These are phyloP conservation scores for Omphaloscelis lunosa DNA, from an alignment of 2,888 invertebrate species.

Conservation along the genomic window DNA sequence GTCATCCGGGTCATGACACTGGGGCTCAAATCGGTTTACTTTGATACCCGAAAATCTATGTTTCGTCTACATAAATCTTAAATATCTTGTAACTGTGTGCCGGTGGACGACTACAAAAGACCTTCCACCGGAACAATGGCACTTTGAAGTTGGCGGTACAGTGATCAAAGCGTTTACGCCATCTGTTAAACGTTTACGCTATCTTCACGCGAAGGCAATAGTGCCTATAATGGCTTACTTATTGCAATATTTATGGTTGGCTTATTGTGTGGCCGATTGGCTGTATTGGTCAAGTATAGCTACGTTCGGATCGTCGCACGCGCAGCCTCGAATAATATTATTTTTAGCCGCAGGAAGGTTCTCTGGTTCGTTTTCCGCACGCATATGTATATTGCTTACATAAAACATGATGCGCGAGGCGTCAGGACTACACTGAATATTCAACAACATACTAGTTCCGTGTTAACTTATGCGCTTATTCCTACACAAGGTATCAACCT, in stretches of 20 bases:
- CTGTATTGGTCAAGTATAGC: constrained; percentile 70
- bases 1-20: constrained; percentile 73
- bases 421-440: constrained; percentile 73
- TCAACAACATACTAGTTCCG: constrained; percentile 72
- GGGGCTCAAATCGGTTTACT: constrained; percentile 47
- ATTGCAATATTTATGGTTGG: constrained; percentile 65
- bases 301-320: constrained; percentile 79
- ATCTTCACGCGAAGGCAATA: constrained; percentile 64
- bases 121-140: constrained; percentile 82
- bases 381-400: constrained; percentile 71
- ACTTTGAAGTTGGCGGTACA: constrained; percentile 66
- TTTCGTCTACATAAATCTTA: constrained; percentile 45
- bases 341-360: constrained; percentile 89
- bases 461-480: constrained; percentile 62
- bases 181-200: constrained; percentile 59
- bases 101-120: constrained; percentile 73
- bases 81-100: constrained; percentile 59
- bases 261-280: constrained; percentile 69
- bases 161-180: constrained; percentile 60
- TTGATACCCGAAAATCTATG: constrained; percentile 39
- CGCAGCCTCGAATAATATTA: constrained; percentile 87
- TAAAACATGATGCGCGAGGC: constrained; percentile 77
- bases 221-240: constrained; percentile 65
- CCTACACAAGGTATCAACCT: constrained; percentile 42
- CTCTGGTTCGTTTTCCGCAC: constrained; percentile 84